Conservation (phyloP, 53 echinoderm and acorn worm species). For the Actinopyga echinites region DNA sequence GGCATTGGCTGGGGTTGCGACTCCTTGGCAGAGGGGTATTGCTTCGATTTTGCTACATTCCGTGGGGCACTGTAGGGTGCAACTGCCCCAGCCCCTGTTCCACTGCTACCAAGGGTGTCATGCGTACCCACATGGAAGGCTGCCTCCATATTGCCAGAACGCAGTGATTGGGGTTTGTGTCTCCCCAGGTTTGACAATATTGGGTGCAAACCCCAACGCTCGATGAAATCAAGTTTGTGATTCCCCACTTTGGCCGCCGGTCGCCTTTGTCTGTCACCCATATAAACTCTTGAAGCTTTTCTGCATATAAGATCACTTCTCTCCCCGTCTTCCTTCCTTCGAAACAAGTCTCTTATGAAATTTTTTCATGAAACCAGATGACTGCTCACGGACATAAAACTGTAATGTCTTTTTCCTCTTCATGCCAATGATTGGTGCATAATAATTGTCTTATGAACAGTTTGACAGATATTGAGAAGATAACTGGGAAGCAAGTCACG, state of each 20-base stretch:
- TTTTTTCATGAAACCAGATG: too few relatives aligned
- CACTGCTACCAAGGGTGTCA: constrained; percentile 38
- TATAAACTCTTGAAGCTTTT: not conserved
- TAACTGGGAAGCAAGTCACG: too few relatives aligned
- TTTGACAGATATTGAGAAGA: too few relatives aligned
- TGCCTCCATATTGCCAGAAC: constrained; percentile 69
- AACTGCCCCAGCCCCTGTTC: constrained; percentile 23
- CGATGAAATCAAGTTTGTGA: constrained; percentile 84
- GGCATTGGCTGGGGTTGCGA: constrained; percentile 50
- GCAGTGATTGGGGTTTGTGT: constrained; percentile 65
- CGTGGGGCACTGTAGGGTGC: not conserved
- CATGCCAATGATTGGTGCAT: too few relatives aligned
- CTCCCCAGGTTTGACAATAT: constrained; percentile 61
- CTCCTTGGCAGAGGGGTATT: constrained; percentile 3
- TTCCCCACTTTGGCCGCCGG: constrained; percentile 22
- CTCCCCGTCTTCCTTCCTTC: too few relatives aligned
- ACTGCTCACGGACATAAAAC: too few relatives aligned
- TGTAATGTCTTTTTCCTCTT: too few relatives aligned
- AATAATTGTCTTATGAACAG: too few relatives aligned
- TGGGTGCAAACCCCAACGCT: constrained; percentile 91
- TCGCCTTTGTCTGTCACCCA: constrained; percentile 27
- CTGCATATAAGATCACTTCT: too few relatives aligned
- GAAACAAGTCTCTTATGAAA: too few relatives aligned
- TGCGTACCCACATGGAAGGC: constrained; percentile 59
- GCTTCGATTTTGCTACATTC: constrained; percentile 2